Base-by-base conservation (phyloP, 2,797 vertebrate species). In the Podargus strigoides region DNA sequence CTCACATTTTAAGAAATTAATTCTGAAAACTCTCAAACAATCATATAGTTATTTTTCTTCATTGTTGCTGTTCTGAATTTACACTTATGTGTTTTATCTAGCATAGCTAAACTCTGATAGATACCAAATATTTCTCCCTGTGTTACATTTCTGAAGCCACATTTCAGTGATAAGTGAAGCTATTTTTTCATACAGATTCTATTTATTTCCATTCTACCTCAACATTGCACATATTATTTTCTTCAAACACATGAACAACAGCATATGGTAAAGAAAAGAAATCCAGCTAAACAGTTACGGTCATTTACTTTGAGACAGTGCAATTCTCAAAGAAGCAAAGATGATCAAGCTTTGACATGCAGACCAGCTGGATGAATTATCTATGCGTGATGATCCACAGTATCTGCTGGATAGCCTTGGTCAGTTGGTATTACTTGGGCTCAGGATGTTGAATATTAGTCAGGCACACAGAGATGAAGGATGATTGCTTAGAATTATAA, bases 311-410 rank as follows among this genome's bases (percentile, higher is more conserved):
- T 56, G 42, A 56, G 59, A 60, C 28, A 68, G 4, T 9, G n/a
- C 28, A 62, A 1, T 53, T 73, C 41, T 64, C 16, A 64, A 80
- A 24, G 60, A 32, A 62, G 18, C 3, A 12, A 68, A 30, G 7
- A n/a, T 23, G 24, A 66, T 53, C 46, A 76, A 3, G 5, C 32
- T 64, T 36, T 59, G 17, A 21, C 14, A 4, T 15, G 12, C 10
- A 49, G 36, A 64, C 7, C 32, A 60, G n/a, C 24, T 2, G 53
- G 17, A 32, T 58, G 37, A 89, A 78, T n/a, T 2, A 12, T 28
- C 55, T 77, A 0, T 37, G 1, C 67, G 70, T 84, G 26, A 20
- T 50, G 10, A 56, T n/a, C 21, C 52, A 39, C 2, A 1, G 0
- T 30, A 55, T 67, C 52, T 1, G 1, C 12, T 53, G 36, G 14